Evolutionary conservation across 2,113 vertebrate species (phyloP).

Genomic region (Anolis sagrei): DNA sequence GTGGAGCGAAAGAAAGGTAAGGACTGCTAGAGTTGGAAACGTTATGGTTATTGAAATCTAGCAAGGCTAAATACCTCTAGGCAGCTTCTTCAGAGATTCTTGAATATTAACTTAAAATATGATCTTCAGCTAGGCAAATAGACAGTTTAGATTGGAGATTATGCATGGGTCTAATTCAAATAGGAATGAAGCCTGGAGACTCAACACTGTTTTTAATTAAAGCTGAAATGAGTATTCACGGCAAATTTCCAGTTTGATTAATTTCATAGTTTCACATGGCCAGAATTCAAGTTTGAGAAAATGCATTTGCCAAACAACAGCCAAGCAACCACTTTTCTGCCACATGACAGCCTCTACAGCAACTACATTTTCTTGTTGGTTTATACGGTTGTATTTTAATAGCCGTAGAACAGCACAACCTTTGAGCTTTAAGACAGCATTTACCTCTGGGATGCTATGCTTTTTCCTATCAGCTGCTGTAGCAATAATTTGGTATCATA

Average conservation of each 20-base stretch:
- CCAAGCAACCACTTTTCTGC: background rate
- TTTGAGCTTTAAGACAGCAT: slow-evolving; percentile 13
- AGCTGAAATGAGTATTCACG: slow-evolving; percentile 24
- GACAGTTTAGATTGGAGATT: slow-evolving; percentile 32
- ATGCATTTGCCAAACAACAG: background rate
- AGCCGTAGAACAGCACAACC: background rate
- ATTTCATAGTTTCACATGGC: slow-evolving; percentile 29
- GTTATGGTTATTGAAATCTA: slow-evolving; percentile 14
- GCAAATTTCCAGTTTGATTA: slow-evolving; percentile 24
- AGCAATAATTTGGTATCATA: background rate
- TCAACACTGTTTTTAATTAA: slow-evolving; percentile 33
- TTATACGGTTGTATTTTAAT: background rate
- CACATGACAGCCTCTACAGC: background rate
- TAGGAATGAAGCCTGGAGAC: slow-evolving; percentile 46
- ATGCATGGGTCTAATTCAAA: slow-evolving; percentile 30
- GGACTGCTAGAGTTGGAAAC: background rate
- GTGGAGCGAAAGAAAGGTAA: background rate
- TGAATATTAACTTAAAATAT: slow-evolving; percentile 28
- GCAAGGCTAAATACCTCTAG: slow-evolving; percentile 1
- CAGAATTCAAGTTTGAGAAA: slow-evolving; percentile 6
- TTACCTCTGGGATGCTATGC: background rate
- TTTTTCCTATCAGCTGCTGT: background rate
- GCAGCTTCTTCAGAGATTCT: slow-evolving; percentile 16
- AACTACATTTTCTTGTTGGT: background rate
- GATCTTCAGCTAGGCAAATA: slow-evolving; percentile 23